Conservation (phyloP, 2,113 vertebrate species). For the Hepsetus odoe region DNA sequence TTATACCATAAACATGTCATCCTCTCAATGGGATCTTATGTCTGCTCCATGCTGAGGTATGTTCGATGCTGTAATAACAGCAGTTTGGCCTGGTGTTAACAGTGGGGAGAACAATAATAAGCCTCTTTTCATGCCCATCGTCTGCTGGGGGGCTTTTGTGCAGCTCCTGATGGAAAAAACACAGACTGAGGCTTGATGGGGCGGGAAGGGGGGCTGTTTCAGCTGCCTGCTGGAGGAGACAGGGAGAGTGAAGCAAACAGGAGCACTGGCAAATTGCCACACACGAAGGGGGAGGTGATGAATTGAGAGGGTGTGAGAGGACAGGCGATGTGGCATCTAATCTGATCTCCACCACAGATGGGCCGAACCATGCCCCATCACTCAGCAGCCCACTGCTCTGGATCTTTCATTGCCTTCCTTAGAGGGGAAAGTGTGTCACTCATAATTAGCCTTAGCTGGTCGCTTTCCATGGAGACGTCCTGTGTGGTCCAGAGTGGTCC, state of each 20-base stretch:
- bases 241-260: constrained; percentile 17
- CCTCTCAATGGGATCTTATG: constrained; percentile 38
- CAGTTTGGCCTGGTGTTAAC: constrained; percentile 46
- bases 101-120: constrained; percentile 46
- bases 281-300: constrained; percentile 1
- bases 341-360: constrained; percentile 51
- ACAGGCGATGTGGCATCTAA: constrained; percentile 44
- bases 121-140: constrained; percentile 31
- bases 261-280: constrained; percentile 30
- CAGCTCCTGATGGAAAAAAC: constrained; percentile 30
- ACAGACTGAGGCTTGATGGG: constrained; percentile 41
- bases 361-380: constrained; percentile 37
- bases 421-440: constrained; percentile 14
- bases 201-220: neutral
- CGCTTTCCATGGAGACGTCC: constrained; percentile 9
- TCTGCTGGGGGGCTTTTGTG: constrained; percentile 20
- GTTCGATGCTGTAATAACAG: constrained; percentile 28
- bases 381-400: constrained; percentile 14
- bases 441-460: constrained; percentile 41
- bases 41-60: constrained; percentile 42
- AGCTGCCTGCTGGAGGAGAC: constrained; percentile 29
- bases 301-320: constrained; percentile 52
- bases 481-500: neutral
- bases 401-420: constrained; percentile 10
- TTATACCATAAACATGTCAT: constrained; percentile 22